Base-by-base conservation (phyloP, 2,888 invertebrate genomes). In the Pollenia angustigena region DNA sequence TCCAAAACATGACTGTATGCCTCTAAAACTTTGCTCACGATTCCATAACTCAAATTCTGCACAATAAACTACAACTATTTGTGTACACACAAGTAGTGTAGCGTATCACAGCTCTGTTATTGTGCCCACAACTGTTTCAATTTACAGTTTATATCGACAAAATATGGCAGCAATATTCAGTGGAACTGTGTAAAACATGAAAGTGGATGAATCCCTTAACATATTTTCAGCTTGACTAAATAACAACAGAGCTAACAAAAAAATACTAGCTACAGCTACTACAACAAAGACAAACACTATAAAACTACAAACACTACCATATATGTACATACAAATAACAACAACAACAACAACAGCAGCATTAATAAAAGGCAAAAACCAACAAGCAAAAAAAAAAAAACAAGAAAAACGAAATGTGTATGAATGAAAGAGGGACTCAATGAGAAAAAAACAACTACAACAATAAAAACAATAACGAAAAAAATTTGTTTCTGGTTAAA, bases 401-500 rank as follows among this genome's bases (percentile, higher is more conserved):
- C 40, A 14, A 52, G 46, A 23, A 46, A 14, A 23, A 56, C 18
- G 12, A 32, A 56, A 1, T 44, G 52, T 54, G 66, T 66, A 32
- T 64, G 12, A 79, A 79, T 46, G 56, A 48, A n/a, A n/a, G 50
- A 23, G 48, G n/a, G 54, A 62, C 46, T 3, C 9, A 58, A 60
- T 40, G 52, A 23, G 23, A 60, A 58, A 14, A 18, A 66, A 48
- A 44, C 2, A 71, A 62, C 23, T 32, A 42, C 12, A 58, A 14
- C 68, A 44, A 9, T 6, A 60, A 44, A n/a, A 74, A 23, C 14
- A 48, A 72, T 11, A 42, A 52, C 8, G 3, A 52, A 52, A 58
- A 42, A 66, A 72, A 62, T 14, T 74, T 79, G 66, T 75, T 82
- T 32, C 71, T 80, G 75, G 75, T 75, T 83, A 76, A 80, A 83